Evolutionary conservation across 2,888 invertebrate species (phyloP).

Genomic region (Cepaea hortensis): DNA sequence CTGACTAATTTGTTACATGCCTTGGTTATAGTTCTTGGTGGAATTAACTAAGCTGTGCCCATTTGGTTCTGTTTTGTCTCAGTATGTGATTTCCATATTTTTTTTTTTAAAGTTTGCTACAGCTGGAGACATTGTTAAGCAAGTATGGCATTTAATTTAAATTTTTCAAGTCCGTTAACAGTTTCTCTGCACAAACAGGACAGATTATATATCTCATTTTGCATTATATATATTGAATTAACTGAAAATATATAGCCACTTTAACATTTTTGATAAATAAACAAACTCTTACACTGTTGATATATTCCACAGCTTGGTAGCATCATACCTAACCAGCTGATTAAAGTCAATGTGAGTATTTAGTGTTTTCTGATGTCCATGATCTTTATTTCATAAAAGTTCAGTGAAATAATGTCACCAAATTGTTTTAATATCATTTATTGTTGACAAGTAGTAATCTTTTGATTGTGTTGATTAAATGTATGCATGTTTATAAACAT

Average conservation of each 20-base stretch:
- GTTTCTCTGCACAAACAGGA: neutral
- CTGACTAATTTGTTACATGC: too few relatives aligned
- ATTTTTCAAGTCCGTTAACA: too few relatives aligned
- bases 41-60: too few relatives aligned
- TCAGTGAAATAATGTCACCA: neutral
- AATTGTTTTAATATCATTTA: neutral
- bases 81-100: too few relatives aligned
- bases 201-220: neutral
- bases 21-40: too few relatives aligned
- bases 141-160: too few relatives aligned
- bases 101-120: too few relatives aligned
- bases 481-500: neutral
- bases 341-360: conserved; percentile 13
- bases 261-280: neutral
- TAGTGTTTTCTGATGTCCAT: neutral
- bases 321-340: neutral
- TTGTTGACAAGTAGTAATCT: neutral
- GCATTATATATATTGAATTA: neutral
- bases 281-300: neutral
- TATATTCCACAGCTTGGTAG: conserved; percentile 10
- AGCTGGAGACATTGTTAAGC: too few relatives aligned
- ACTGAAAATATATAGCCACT: neutral
- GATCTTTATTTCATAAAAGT: neutral
- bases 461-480: neutral
- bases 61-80: too few relatives aligned